These are phyloP conservation scores for Melanaphis sacchari DNA, from an alignment of 1,140 invertebrate genomes.

Conservation along the genomic window DNA sequence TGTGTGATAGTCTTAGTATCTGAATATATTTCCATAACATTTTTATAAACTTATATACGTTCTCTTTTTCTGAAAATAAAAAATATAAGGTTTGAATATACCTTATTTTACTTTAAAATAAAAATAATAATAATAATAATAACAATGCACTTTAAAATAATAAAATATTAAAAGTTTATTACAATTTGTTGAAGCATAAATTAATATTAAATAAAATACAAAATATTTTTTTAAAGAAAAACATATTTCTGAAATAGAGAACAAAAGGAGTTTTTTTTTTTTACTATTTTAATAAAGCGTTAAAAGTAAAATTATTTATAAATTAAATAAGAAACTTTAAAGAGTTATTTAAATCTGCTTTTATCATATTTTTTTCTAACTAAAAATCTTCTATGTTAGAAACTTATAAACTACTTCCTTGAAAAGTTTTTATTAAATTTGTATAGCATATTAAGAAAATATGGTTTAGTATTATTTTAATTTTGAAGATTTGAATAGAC, in stretches of 20 bases:
- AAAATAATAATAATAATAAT: not conserved
- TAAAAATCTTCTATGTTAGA: not conserved
- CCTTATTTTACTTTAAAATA: not conserved
- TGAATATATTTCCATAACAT: conserved; percentile 32
- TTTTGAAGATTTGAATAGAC: not conserved
- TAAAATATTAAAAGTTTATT: not conserved
- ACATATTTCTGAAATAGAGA: not conserved
- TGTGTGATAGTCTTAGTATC: not conserved
- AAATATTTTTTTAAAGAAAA: not conserved
- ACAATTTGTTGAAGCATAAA: not conserved
- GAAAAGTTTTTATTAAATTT: not conserved
- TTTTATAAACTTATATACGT: not conserved
- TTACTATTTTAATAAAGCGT: not conserved
- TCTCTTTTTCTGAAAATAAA: not conserved
- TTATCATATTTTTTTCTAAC: not conserved
- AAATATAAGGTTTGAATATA: not conserved
- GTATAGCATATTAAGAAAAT: not conserved
- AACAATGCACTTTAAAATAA: not conserved
- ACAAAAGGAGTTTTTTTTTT: not conserved
- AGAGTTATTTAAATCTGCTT: not conserved
- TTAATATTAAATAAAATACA: not conserved
- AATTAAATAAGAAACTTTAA: conserved; percentile 7
- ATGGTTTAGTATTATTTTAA: not conserved
- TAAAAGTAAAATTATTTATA: not conserved
- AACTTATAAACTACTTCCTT: not conserved